Evolutionary conservation across 2,888 invertebrate genomes (phyloP).

Genomic region (Eilema caniola): DNA sequence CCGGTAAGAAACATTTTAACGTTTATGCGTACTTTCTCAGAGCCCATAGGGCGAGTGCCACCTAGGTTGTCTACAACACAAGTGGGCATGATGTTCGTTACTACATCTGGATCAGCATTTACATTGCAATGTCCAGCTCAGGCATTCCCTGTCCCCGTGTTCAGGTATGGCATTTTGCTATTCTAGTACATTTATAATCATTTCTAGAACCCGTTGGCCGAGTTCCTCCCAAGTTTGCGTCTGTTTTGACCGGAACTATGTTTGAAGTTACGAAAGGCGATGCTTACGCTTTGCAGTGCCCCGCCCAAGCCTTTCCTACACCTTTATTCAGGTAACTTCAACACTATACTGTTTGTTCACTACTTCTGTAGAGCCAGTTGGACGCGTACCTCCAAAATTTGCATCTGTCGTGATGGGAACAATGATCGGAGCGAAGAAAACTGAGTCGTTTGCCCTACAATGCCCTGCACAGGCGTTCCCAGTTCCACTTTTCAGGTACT

Average conservation of each 20-base stretch:
- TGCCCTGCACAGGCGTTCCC: conserved; percentile 90
- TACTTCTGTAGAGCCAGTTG: conserved; percentile 88
- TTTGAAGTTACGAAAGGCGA: conserved; percentile 83
- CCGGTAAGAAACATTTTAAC: conserved; percentile 88
- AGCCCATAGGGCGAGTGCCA: conserved; percentile 80
- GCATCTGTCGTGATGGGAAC: conserved; percentile 88
- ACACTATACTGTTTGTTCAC: conserved; percentile 40
- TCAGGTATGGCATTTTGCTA: conserved; percentile 74
- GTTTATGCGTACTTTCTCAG: conserved; percentile 73
- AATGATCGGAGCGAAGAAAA: conserved; percentile 84
- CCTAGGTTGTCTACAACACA: conserved; percentile 77
- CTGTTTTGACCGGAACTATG: conserved; percentile 83
- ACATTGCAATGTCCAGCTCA: conserved; percentile 91
- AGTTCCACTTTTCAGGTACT: conserved; percentile 88
- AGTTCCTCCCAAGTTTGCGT: conserved; percentile 87
- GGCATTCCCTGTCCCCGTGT: conserved; percentile 85
- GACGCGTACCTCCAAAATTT: conserved; percentile 90
- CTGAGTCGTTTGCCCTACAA: conserved; percentile 84
- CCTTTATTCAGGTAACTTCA: conserved; percentile 83
- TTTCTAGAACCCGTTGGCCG: conserved; percentile 77
- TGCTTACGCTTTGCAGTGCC: conserved; percentile 86
- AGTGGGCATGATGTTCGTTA: conserved; percentile 88
- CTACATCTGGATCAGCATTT: conserved; percentile 77
- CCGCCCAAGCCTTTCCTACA: conserved; percentile 89
- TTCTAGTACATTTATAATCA: conserved; percentile 53